Evolutionary conservation across 2,113 vertebrate species (phyloP), one percentile per base, ranked within the genome.

Genomic region (Parotia lawesii): DNA sequence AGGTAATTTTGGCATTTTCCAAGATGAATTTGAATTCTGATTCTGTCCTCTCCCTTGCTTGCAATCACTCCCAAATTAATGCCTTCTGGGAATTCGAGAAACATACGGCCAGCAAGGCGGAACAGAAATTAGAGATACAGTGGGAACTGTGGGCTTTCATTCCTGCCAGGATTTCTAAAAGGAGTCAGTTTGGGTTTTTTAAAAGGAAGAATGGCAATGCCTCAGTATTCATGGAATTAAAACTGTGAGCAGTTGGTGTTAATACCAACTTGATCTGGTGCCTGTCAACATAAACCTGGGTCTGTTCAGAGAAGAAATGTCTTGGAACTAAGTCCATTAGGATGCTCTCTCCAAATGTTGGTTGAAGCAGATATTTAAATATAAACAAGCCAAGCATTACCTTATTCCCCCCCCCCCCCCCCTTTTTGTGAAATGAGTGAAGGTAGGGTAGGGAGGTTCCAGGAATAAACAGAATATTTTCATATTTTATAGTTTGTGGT

Each of bases 341-440:
- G 60, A 15, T 50, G 6, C 35, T 53, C 6, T 17, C 28, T 69
- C 69, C 67, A 76, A 57, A 62, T 17, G 28, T 21, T 80, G 48
- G 21, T 44, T 51, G 60, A 74, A 79, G 54, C 29, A 50, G 33
- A 29, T 84, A n/a, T 9, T 81, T 57, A 53, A 89, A 57, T 62
- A 22, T 3, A 35, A 94, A 33, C 37, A 47, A 88, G 28, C 40
- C n/a, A 40, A 35, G 33, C 5, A 2, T 15, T 31, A 25, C 60
- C 35, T 33, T 57, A 7, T 86, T 92, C 92, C 0, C 2, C 16
- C 35, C 4, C 4, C 71, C 0, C 2, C 16, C n/a, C 4, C 4
- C 71, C 20, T 21, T 29, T 33, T 28, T 56, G 40, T 75, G 53
- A 64, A 51, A 28, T 15, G 27, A 27, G 4, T 24, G 53, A 24